Base-by-base conservation (phyloP, 2,888 invertebrate genomes). In the Oconnorella tubifera region DNA sequence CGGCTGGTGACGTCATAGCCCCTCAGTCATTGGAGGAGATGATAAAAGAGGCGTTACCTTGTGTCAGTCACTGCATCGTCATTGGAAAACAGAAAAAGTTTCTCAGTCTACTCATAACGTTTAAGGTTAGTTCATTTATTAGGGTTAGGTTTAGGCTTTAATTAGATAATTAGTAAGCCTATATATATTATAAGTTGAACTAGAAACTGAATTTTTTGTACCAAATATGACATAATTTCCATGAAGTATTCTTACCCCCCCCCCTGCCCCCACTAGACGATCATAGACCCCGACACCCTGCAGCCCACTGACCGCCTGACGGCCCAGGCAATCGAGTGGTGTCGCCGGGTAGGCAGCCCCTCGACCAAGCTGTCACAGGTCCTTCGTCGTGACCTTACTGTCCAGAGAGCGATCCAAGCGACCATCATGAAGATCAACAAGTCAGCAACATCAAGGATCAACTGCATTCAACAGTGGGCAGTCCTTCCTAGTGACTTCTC, bases 1-100 rank as follows among this genome's bases (percentile, higher is more conserved):
- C 95, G 56, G 95, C 95, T 32, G 95, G 95, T 33, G 95, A 95
- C 84, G 95, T 95, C 81, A 86, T 76, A 87, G 81, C 95, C 3
- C 94, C 95, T 0, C 89, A 92, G 29, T 87, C 88, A 33, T 91
- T 94, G 73, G 95, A 96, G 82, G 89, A 94, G 75, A 82, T 85
- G 56, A 86, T 95, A 25, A 89, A 90, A 77, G 83, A 86, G 4
- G 89, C 90, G 78, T 83, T 94, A 56, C 87, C 90, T 23, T 69
- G 73, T 62, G 82, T 95, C 28, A 90, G 90, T 72, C 89, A 92
- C 83, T 91, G 89, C 1, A 88, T 94, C 79, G 85, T 95, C 40
- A 86, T 95, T 70, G 95, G 95, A 1, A 95, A 95, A 81, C 86
- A 87, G 77, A 87, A 88, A 72, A 95, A 94, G 84, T 95, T 90